Conservation (phyloP, 2,888 invertebrate species). For the Mayetiola destructor region DNA sequence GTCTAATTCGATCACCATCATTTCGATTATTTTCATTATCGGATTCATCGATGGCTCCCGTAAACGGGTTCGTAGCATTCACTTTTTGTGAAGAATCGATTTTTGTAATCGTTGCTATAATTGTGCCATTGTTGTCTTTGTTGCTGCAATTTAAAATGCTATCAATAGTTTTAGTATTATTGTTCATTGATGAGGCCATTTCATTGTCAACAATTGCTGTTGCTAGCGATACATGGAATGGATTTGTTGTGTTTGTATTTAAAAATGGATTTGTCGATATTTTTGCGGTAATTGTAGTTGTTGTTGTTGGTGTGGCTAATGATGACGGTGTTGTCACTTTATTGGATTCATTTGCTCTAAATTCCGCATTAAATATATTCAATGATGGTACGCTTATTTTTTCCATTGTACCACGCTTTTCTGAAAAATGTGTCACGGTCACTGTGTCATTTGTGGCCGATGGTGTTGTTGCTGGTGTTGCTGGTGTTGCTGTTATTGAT, state of each 20-base stretch:
- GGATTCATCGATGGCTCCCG: conserved; percentile 8
- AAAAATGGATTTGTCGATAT: conserved; percentile 17
- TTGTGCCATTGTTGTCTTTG: conserved; percentile 1
- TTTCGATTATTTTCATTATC: neutral
- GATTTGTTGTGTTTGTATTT: conserved; percentile 14
- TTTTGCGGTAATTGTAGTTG: neutral
- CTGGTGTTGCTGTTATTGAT: conserved; percentile 3
- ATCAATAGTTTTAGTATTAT: neutral
- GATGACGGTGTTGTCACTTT: neutral
- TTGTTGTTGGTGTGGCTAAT: too few relatives aligned
- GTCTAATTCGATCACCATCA: neutral
- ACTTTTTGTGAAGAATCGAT: neutral
- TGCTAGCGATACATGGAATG: conserved; percentile 11
- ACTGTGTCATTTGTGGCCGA: conserved; percentile 28
- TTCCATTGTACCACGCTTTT: conserved; percentile 30
- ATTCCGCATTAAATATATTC: conserved; percentile 17
- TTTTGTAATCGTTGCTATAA: neutral
- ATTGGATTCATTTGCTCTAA: conserved; percentile 4
- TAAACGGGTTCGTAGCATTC: conserved; percentile 18
- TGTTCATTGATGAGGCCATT: neutral
- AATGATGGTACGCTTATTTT: conserved; percentile 23
- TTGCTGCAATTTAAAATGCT: neutral
- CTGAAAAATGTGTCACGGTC: conserved; percentile 44
- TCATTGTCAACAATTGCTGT: neutral
- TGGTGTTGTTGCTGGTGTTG: conserved; percentile 17